These are phyloP conservation scores for Octodonta nipae DNA, from an alignment of 2,888 invertebrate genomes.

Conservation along the genomic window DNA sequence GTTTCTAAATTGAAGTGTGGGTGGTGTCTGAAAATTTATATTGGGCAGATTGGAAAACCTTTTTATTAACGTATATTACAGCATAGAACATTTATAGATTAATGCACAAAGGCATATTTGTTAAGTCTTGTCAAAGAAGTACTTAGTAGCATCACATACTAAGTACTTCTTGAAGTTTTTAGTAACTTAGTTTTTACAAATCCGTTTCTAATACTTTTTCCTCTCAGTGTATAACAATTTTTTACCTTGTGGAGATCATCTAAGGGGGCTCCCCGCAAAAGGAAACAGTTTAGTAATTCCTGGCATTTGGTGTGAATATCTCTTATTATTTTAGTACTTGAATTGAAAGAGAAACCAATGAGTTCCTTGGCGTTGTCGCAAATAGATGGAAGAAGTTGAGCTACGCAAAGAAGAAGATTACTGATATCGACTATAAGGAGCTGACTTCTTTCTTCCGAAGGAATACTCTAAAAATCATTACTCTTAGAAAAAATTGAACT, in stretches of 20 bases:
- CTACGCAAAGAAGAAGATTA: conserved; percentile 63
- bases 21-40: no score
- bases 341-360: conserved; percentile 44
- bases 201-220: no score
- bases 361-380: conserved; percentile 49
- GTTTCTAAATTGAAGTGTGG: no score
- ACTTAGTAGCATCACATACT: no score
- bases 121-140: no score
- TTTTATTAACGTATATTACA: no score
- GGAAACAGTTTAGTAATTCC: conserved; percentile 59
- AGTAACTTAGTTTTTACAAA: no score
- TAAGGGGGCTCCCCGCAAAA: conserved; percentile 61
- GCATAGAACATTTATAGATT: no score
- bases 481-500: neutral
- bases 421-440: conserved; percentile 58
- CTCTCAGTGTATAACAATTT: no score
- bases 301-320: conserved; percentile 75
- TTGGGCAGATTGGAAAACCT: no score
- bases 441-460: conserved; percentile 43
- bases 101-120: no score
- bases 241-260: conserved; percentile 62
- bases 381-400: conserved; percentile 58
- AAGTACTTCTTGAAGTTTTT: no score
- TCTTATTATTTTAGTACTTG: conserved; percentile 55
- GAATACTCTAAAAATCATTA: conserved; percentile 45